Base-by-base conservation (phyloP, 2,113 vertebrate genomes). In the Pavo muticus region DNA sequence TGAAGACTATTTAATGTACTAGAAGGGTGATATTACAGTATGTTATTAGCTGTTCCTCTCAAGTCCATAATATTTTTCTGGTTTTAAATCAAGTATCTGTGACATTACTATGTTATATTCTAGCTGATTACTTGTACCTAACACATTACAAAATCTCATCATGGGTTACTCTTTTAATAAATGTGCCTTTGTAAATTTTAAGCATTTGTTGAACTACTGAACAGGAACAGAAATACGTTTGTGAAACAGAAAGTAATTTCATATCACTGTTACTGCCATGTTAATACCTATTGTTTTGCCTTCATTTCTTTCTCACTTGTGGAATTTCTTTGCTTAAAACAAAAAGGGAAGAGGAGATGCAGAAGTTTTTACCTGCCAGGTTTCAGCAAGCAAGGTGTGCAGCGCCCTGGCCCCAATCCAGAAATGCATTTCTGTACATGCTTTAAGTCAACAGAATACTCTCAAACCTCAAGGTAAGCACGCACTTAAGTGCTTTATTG, bases 401-500 rank as follows among this genome's bases (percentile, higher is more conserved):
- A 78, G 90, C 45, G 69, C 59, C 45, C 63, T 95, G 95, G 94
- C 96, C 54, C 21, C 0, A 65, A 8, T 88, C 91, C 94, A 95
- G 70, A 52, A 90, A 73, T 87, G 76, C 90, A 82, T 93, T 95
- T 90, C 87, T 87, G 82, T 80, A 78, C 57, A 74, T 86, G 60
- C 87, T 92, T 84, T 84, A 93, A 96, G 63, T 95, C 94, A 93
- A 94, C 70, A 90, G 67, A 81, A 14, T 10, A 48, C 45, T 84
- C 90, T 94, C 70, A 81, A 91, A 92, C 93, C 88, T 96, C 93
- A 95, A 97, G 94, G 94, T 94, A 93, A 93, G 90, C 67, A 73
- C 93, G 87, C 45, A 81, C 88, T 95, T 90, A 95, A 97, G 93
- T 92, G 93, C 92, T 95, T 95, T 93, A 45, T 90, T 96, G 95